Percentiles rank a stretch among this genome's conserved stretches.
These are phyloP conservation scores for Coracias cyanogaster DNA, from an alignment of 2,797 vertebrate species.

Conservation along the genomic window DNA sequence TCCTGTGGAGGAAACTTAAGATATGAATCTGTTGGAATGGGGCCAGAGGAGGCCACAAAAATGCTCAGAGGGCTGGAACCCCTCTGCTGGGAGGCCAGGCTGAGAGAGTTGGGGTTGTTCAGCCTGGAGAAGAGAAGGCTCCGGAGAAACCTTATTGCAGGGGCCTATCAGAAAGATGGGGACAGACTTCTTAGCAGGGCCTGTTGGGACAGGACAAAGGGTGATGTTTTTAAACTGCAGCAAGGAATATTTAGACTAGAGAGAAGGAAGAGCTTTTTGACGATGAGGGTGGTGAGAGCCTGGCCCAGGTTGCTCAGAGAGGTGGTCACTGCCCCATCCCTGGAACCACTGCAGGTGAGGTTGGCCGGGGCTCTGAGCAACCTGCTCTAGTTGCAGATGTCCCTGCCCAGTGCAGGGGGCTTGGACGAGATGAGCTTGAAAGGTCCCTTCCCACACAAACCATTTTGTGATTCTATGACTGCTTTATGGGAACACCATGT, in stretches of 20 bases:
- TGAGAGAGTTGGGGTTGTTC: neutral
- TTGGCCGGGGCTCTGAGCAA: no score
- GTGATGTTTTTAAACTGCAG: neutral
- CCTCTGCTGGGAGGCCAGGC: neutral
- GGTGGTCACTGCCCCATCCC: no score
- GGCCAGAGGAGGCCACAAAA: neutral
- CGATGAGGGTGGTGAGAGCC: neutral
- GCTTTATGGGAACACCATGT: fast-evolving
- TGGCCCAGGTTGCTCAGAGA: neutral
- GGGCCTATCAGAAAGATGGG: no score
- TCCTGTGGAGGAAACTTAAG: neutral
- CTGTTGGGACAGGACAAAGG: no score
- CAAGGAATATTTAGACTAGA: neutral
- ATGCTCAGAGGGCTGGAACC: neutral
- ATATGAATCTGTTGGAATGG: neutral
- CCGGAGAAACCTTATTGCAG: no score
- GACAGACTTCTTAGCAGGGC: neutral
- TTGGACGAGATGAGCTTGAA: no score
- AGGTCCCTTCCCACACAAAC: no score
- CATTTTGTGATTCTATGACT: no score
- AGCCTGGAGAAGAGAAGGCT: no score
- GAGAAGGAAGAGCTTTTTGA: neutral
- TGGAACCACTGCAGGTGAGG: no score
- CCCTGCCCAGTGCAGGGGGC: no score
- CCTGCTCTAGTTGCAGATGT: no score